These are phyloP conservation scores for Pomatostomus ruficeps DNA, from an alignment of 2,113 vertebrate genomes.

Conservation along the genomic window DNA sequence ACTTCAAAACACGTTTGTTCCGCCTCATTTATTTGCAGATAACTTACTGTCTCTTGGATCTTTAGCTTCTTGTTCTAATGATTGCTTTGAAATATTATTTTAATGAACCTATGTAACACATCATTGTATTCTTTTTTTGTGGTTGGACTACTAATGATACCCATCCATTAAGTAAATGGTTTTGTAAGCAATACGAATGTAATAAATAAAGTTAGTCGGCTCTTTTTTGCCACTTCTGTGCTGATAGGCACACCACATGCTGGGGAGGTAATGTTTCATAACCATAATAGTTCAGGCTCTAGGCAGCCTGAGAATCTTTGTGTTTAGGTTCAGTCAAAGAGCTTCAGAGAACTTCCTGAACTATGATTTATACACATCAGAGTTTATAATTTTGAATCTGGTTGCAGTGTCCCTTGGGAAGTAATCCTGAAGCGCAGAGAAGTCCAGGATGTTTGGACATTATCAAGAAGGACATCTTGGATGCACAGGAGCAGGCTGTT, in stretches of 20 bases:
- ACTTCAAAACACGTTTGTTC: conserved; percentile 81
- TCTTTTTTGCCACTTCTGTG: conserved; percentile 78
- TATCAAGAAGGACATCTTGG: neutral
- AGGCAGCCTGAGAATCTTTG: conserved; percentile 59
- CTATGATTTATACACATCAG: neutral
- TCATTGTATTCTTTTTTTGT: conserved; percentile 86
- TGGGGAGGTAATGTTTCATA: conserved; percentile 83
- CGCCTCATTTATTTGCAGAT: conserved; percentile 86
- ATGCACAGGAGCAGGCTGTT: neutral
- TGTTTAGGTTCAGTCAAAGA: conserved; percentile 49
- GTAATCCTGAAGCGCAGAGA: neutral
- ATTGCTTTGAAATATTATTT: conserved; percentile 87
- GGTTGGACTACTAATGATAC: conserved; percentile 86
- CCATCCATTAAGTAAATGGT: conserved; percentile 94
- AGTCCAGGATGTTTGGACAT: neutral
- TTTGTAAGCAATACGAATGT: conserved; percentile 85
- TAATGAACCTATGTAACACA: conserved; percentile 88
- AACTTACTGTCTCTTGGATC: conserved; percentile 81
- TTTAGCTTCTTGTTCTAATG: conserved; percentile 82
- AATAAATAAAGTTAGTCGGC: conserved; percentile 82
- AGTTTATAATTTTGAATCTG: neutral
- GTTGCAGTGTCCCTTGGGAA: neutral
- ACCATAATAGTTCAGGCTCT: conserved; percentile 74
- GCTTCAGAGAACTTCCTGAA: conserved; percentile 23
- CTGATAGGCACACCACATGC: conserved; percentile 76